Evolutionary conservation across 2,888 invertebrate species (phyloP), one percentile per base, ranked within the genome.

Genomic region (Pheosia gnoma): DNA sequence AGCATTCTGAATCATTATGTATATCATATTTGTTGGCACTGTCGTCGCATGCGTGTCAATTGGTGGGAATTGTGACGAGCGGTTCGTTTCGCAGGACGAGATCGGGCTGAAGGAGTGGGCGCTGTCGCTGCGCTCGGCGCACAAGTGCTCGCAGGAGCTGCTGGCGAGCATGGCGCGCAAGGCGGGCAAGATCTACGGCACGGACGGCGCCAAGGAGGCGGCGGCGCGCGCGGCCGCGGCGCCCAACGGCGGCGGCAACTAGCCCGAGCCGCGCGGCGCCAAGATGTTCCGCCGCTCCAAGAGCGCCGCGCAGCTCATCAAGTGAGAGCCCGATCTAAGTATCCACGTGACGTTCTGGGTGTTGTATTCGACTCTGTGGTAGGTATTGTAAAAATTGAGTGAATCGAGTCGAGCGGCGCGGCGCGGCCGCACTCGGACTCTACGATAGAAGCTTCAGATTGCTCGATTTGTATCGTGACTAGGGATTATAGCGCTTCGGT

Each of bases 41-140:
- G 39, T 39, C 5, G 39, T 39, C 39, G 39, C 39, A 39, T 25
- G 25, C 25, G 25, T 25, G 25, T 25, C 25, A 25, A 25, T 25
- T 25, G 3, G 39, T 39, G 39, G 0, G 43, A 43, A 10, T 4
- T 8, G 8, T 25, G 52, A 52, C 52, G 6, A 4, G 38, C 11
- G 6, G n/a, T 3, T 6, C 45, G 10, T 36, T 66, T 76, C 74
- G n/a, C 79, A 98, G 98, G 98, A 99, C 91, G 99, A 99, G 94
- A 99, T 99, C 85, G 98, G 99, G 67, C 96, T 99, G 76, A 99
- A 98, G 85, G 99, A 99, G 90, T 99, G 99, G 99, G 97, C 98
- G 72, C 95, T 97, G 66, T 99, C 99, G 59, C 94, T 99, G 78
- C 96, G 98, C 71, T 97, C 98, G 39, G 99, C 99, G 47, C 99